Conservation (phyloP, 2,888 invertebrate genomes). For the Aleiodes testaceus region DNA sequence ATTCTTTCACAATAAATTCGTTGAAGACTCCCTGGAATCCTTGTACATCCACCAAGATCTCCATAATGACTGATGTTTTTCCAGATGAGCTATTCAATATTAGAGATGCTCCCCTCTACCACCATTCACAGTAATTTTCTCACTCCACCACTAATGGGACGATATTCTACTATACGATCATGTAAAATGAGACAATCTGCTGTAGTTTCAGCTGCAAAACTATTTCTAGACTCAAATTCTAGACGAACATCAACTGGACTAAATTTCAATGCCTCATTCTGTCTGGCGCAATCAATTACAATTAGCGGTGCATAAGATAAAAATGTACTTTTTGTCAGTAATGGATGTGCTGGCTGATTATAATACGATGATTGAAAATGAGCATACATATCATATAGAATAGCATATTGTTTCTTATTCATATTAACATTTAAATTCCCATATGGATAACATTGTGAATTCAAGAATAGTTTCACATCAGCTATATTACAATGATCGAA, state of each 20-base stretch:
- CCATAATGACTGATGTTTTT: too few species aligned
- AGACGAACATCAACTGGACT: not conserved
- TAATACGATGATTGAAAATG: conserved; percentile 4
- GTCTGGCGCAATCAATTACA: conserved; percentile 13
- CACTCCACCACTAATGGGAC: too few species aligned
- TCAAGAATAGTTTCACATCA: not conserved
- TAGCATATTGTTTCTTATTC: not conserved
- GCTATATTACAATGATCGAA: not conserved
- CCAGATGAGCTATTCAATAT: too few species aligned
- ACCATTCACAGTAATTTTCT: not conserved
- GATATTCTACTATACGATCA: too few species aligned
- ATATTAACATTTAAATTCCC: not conserved
- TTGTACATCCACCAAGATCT: too few species aligned
- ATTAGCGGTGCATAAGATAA: not conserved
- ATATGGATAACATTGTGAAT: not conserved
- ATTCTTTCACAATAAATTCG: too few species aligned
- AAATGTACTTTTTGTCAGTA: not conserved
- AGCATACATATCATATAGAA: not conserved
- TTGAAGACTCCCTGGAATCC: too few species aligned
- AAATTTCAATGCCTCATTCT: not conserved
- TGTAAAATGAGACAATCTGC: too few species aligned
- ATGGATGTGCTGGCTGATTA: not conserved
- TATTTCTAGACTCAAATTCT: not conserved
- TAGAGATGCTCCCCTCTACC: too few species aligned
- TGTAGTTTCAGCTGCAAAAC: too few species aligned